Conservation (phyloP, 2,888 invertebrate species). For the Polydrusus cervinus region DNA sequence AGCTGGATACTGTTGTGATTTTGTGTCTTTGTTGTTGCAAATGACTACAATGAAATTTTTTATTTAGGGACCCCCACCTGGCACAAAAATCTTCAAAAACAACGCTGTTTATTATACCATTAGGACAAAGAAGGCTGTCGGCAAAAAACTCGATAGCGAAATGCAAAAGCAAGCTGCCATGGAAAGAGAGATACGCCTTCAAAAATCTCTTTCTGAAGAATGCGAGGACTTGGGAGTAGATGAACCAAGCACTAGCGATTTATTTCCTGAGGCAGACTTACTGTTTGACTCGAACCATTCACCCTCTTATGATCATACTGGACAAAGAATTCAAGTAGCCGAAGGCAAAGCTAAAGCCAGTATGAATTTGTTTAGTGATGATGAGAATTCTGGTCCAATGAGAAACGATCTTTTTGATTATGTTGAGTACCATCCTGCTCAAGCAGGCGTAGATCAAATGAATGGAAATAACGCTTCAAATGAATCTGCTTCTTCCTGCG, state of each 20-base stretch:
- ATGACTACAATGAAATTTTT: constrained; percentile 14
- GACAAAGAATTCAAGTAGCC: constrained; percentile 67
- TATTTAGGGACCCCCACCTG: constrained; percentile 60
- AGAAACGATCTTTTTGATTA: constrained; percentile 69
- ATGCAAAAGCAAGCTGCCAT: constrained; percentile 73
- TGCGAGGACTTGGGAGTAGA: constrained; percentile 87
- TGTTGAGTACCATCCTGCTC: constrained; percentile 66
- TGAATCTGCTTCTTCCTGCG: constrained; percentile 65
- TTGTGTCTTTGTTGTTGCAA: background rate
- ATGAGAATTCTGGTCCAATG: constrained; percentile 65
- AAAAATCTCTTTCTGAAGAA: constrained; percentile 85
- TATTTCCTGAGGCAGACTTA: constrained; percentile 85
- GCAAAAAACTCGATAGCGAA: constrained; percentile 66
- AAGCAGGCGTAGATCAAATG: constrained; percentile 65
- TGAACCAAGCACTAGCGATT: constrained; percentile 85
- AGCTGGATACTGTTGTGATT: too few species aligned
- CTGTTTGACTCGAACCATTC: constrained; percentile 83
- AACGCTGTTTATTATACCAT: constrained; percentile 65
- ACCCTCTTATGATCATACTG: constrained; percentile 77
- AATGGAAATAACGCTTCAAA: constrained; percentile 65
- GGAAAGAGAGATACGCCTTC: constrained; percentile 74
- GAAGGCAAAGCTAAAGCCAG: constrained; percentile 64
- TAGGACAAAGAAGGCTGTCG: constrained; percentile 65
- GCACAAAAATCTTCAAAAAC: constrained; percentile 63
- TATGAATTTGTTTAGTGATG: constrained; percentile 67